Evolutionary conservation across 1,140 invertebrate genomes (phyloP).

Genomic region (Hyles euphorbiae): DNA sequence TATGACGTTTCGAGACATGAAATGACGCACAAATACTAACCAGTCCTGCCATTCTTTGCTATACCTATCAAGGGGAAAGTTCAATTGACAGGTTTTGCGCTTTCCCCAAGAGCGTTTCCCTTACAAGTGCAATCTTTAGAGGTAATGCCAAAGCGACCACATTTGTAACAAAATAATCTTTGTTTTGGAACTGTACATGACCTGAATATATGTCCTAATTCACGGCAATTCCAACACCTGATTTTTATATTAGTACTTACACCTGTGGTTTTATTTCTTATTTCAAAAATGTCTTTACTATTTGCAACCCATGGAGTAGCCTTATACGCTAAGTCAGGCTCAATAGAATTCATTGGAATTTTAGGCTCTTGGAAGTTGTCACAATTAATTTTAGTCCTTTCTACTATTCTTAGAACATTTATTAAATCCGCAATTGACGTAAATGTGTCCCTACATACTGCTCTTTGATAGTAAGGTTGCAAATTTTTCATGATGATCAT

Average conservation of each 20-base stretch:
- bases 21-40: too few relatives aligned
- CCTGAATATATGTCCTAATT: slow-evolving; percentile 19
- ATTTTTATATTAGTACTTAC: slow-evolving; percentile 4
- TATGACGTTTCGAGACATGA: too few relatives aligned
- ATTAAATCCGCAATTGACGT: slow-evolving; percentile 19
- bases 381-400: slow-evolving; percentile 26
- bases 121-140: slow-evolving; percentile 18
- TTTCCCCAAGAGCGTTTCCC: slow-evolving; percentile 15
- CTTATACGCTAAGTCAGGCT: slow-evolving; percentile 21
- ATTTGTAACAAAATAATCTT: slow-evolving; percentile 27
- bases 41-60: too few relatives aligned
- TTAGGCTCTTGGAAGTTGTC: slow-evolving; percentile 20
- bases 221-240: slow-evolving; percentile 27
- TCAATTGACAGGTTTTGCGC: too few relatives aligned
- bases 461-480: slow-evolving; percentile 35
- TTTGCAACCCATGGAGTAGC: background rate
- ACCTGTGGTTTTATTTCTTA: background rate
- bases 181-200: slow-evolving; percentile 24
- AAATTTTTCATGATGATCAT: slow-evolving; percentile 39
- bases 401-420: slow-evolving; percentile 17
- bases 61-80: too few relatives aligned
- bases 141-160: slow-evolving; percentile 23
- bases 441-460: slow-evolving; percentile 26
- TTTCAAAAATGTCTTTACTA: background rate
- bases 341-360: slow-evolving; percentile 12